Conservation (phyloP, 37 sponge, comb jelly and placozoan species). For the Cliona cf. orientalis region DNA sequence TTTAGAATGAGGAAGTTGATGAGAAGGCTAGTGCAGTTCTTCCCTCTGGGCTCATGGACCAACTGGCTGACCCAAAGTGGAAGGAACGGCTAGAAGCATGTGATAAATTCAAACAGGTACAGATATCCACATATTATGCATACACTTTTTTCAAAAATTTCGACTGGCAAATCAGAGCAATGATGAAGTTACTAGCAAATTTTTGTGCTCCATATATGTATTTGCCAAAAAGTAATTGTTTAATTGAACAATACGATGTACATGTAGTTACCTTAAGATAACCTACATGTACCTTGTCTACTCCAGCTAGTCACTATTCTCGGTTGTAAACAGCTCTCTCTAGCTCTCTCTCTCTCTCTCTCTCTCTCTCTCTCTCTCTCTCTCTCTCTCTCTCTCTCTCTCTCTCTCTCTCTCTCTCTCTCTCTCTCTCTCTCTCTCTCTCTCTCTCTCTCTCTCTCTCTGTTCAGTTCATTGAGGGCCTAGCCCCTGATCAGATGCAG, state of each 20-base stretch:
- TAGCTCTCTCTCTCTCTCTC: too few species aligned
- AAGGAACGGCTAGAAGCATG: conserved; percentile 81
- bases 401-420: neutral
- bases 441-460: neutral
- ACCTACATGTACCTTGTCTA: too few species aligned
- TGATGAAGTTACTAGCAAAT: neutral
- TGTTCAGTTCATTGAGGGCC: conserved; percentile 58
- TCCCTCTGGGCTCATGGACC: conserved; percentile 45
- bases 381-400: conserved; percentile 7
- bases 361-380: conserved; percentile 22
- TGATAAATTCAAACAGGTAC: conserved; percentile 73
- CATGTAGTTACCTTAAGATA: too few species aligned
- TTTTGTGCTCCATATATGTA: neutral
- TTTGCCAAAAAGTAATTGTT: neutral
- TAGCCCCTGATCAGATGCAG: conserved; percentile 63
- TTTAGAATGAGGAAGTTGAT: conserved; percentile 79
- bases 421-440: conserved; percentile 22
- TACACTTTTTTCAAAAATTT: neutral
- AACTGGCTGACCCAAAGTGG: conserved; percentile 75
- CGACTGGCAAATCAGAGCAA: too few species aligned
- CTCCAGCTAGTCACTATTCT: too few species aligned
- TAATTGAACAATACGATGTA: too few species aligned
- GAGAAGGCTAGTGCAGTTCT: conserved; percentile 69
- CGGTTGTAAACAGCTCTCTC: too few species aligned
- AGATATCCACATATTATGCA: neutral